These are phyloP conservation scores for human (Homo sapiens) DNA, from an alignment of 2,113 vertebrate genomes.

Conservation along the genomic window GRCh38 chr9:100566001-100566500, in stretches of 20 bases:
- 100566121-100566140: neutral
- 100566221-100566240: neutral
- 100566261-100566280: neutral
- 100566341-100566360: neutral
- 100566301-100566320: neutral
- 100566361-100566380: neutral
- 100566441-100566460: neutral
- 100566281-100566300: neutral
- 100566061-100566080: neutral
- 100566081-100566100: neutral
- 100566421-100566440: neutral
- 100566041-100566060: neutral
- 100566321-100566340: neutral
- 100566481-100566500: neutral
- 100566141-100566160: neutral
- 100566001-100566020: neutral
- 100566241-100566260: neutral
- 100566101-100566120: neutral
- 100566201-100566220: neutral
- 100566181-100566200: neutral
- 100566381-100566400: neutral
- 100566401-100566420: neutral
- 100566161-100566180: neutral
- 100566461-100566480: neutral
- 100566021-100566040: neutral